Evolutionary conservation across 2,113 vertebrate species (phyloP), one percentile per base, ranked within the genome.

Genomic region (Tachysurus vachellii): DNA sequence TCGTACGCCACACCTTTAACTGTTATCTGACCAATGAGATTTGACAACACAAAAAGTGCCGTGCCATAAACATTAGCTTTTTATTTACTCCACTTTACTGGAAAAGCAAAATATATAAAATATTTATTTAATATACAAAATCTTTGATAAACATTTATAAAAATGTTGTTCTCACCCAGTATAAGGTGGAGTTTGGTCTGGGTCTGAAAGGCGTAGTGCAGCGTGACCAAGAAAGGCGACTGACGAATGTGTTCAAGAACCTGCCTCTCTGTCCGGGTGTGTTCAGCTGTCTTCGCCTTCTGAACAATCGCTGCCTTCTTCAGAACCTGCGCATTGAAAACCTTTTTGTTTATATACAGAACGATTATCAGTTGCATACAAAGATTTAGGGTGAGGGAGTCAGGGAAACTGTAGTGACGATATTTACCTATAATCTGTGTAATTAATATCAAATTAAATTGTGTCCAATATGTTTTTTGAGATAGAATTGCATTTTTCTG

Each of bases 201-300:
- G 0, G 97, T 98, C 93, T 98, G 97, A 91, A 98, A 98, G 92
- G 97, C 97, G 1, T 98, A 98, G 93, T 98, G 97, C 84, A 98
- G 95, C 0, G 97, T 98, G 89, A 98, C 97, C 88, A 98, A 94
- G 93, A 98, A 98, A 36, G 97, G 97, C 0, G 97, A 97, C 93
- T 97, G 95, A 71, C 97, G 96, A 68, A 98, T 97, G 91, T 97
- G 96, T 89, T 98, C 97, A 88, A 98, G 92, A 81, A 98, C 97
- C 0, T 97, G 96, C 82, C 97, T 94, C 94, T 98, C 97, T 0
- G 97, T 98, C 84, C 96, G 95, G 2, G 97, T 98, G 85, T 98
- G 97, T 80, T 98, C 97, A 7, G 96, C 96, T 0, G 97, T 98
- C 93, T 98, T 98, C 64, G 96, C 95, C 80, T 97, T 97, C 93